Base-by-base conservation (phyloP, 2,888 invertebrate genomes). In the Sarcophaga variegata region DNA sequence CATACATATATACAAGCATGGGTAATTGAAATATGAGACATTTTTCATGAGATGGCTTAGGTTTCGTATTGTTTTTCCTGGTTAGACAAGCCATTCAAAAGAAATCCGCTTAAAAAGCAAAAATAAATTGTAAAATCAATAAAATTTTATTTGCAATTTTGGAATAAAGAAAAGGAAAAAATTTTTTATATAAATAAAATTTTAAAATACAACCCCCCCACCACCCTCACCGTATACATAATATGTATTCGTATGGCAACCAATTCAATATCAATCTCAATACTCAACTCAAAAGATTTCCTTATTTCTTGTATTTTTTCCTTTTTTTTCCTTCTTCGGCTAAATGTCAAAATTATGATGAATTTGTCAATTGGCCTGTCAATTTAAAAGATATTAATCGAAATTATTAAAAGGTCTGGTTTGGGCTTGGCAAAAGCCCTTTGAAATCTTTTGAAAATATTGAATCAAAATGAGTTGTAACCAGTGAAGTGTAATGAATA, bases 311-410 rank as follows among this genome's bases (percentile, higher is more conserved):
- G 11, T 3, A 17, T 25, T 25, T 25, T 25, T 5, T 4, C 5
- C 4, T 27, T 25, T 25, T 25, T 25, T 25, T 5, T 4, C 5
- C 4, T 45, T 69, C 17, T 49, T 49, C 3, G 14, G 49, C 12
- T 17, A 27, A 47, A 63, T 78, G 5, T 62, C 22, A n/a, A 67
- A 69, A 69, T 78, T 78, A 78, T 78, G 60, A 78, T 81, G 81
- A 81, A 69, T 74, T 70, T 76, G 69, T 69, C 81, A 81, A 81
- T 64, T 72, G 72, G 64, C 49, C 22, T 81, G 67, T 74, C 81
- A 72, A 59, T 81, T 81, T 14, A 47, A 80, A 66, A 20, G 63
- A 47, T 63, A 74, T 37, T 27, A 59, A 27, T 27, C 64, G n/a
- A 67, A 37, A 47, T 47, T 20, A 20, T 27, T 4, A 27, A 74